Conservation (phyloP, 2,888 invertebrate genomes). For the Meloe dianella region DNA sequence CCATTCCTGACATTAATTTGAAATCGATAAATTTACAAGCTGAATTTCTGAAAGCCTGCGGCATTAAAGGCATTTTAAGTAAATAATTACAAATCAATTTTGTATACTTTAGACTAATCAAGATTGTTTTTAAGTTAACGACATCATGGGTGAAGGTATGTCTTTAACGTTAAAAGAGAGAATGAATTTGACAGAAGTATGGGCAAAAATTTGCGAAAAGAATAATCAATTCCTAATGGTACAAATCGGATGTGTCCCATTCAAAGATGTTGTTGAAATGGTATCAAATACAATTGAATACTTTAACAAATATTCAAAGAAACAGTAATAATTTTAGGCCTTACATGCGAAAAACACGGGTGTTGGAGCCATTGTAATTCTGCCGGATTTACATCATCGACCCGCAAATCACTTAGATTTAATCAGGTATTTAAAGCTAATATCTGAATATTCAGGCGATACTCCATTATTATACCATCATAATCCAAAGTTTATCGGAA, state of each 20-base stretch:
- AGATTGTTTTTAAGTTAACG: slow-evolving; percentile 43
- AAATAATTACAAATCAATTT: slow-evolving; percentile 20
- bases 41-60: slow-evolving; percentile 41
- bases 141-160: slow-evolving; percentile 47
- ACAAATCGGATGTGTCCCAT: slow-evolving; percentile 47
- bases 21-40: slow-evolving; percentile 40
- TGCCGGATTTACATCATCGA: slow-evolving; percentile 78
- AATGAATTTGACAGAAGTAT: slow-evolving; percentile 42
- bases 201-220: slow-evolving; percentile 42
- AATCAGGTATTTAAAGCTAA: slow-evolving; percentile 67
- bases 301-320: background rate
- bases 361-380: slow-evolving; percentile 70
- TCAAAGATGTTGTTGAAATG: slow-evolving; percentile 47
- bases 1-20: slow-evolving; percentile 38
- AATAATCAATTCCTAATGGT: slow-evolving; percentile 46
- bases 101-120: background rate
- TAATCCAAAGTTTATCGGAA: slow-evolving; percentile 69
- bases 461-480: slow-evolving; percentile 81
- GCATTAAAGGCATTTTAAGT: slow-evolving; percentile 45
- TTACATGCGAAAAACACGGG: slow-evolving; percentile 67
- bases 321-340: slow-evolving; percentile 60
- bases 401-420: slow-evolving; percentile 66
- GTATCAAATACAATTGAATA: slow-evolving; percentile 26
- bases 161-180: slow-evolving; percentile 44
- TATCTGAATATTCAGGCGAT: slow-evolving; percentile 72